These are phyloP conservation scores for Hippopotamyrus pictus DNA, from an alignment of 2,797 vertebrate species.

Conservation along the genomic window DNA sequence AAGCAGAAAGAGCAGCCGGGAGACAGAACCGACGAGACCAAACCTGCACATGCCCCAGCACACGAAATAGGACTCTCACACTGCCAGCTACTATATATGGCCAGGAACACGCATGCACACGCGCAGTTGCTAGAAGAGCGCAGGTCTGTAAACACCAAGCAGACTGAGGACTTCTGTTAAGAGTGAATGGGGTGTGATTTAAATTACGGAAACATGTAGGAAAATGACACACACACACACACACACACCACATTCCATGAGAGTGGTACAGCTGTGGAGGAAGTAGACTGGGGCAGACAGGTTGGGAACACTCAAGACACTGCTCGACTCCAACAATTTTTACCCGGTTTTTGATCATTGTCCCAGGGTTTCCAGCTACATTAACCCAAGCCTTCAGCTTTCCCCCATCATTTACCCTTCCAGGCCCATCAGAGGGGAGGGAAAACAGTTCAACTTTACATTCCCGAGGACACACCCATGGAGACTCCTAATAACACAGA, in stretches of 20 bases:
- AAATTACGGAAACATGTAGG: background rate
- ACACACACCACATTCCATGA: background rate
- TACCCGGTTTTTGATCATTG: background rate
- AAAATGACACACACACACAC: background rate
- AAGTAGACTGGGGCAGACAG: background rate
- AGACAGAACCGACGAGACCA: background rate
- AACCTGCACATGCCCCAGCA: background rate
- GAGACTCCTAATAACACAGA: background rate
- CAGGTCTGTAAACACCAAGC: background rate
- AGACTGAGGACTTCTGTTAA: background rate
- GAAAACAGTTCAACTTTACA: background rate
- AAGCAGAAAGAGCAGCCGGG: background rate
- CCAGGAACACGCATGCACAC: background rate
- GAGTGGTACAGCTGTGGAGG: background rate
- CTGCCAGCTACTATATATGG: background rate
- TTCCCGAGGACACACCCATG: background rate
- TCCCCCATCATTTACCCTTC: background rate
- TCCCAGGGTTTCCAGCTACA: background rate
- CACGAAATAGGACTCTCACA: background rate
- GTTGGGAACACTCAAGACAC: background rate
- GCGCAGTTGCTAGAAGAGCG: background rate
- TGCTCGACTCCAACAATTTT: background rate
- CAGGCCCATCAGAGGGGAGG: background rate
- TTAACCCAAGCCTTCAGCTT: background rate
- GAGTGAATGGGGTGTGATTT: background rate